Percentiles rank a stretch among this genome's conserved stretches.
These are phyloP conservation scores for Tenthredo distinguenda DNA, from an alignment of 2,888 invertebrate genomes.

Conservation along the genomic window DNA sequence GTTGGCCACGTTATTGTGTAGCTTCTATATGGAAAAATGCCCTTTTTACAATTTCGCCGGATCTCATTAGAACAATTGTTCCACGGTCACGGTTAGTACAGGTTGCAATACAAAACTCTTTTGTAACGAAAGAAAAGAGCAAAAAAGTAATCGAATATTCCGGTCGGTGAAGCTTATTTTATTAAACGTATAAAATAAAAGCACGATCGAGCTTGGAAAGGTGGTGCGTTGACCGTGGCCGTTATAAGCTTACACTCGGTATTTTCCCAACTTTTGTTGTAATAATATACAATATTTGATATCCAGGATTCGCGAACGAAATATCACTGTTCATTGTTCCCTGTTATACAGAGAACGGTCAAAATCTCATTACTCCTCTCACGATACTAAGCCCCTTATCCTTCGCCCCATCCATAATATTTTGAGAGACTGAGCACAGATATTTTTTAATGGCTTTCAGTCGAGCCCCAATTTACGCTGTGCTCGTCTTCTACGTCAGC, in stretches of 20 bases:
- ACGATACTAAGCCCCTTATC: background rate
- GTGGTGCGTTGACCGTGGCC: background rate
- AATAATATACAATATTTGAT: slow-evolving; percentile 4
- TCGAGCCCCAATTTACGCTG: background rate
- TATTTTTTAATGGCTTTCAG: background rate
- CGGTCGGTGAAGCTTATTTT: slow-evolving; percentile 8
- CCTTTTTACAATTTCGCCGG: background rate
- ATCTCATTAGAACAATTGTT: slow-evolving; percentile 4
- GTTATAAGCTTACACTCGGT: background rate
- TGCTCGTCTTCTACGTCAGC: background rate
- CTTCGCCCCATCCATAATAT: background rate
- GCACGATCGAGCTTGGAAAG: background rate
- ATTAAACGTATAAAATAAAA: slow-evolving; percentile 18
- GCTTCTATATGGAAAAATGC: background rate
- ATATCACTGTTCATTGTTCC: background rate
- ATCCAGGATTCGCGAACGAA: background rate
- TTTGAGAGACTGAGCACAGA: background rate
- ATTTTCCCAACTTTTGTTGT: background rate
- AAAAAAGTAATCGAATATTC: background rate
- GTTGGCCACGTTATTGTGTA: background rate
- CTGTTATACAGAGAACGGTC: background rate
- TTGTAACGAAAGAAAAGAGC: background rate
- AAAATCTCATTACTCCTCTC: slow-evolving; percentile 3
- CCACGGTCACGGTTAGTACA: background rate
- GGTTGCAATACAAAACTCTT: background rate